Base-by-base conservation (phyloP, 2,888 invertebrate genomes). In the Autographa gamma region DNA sequence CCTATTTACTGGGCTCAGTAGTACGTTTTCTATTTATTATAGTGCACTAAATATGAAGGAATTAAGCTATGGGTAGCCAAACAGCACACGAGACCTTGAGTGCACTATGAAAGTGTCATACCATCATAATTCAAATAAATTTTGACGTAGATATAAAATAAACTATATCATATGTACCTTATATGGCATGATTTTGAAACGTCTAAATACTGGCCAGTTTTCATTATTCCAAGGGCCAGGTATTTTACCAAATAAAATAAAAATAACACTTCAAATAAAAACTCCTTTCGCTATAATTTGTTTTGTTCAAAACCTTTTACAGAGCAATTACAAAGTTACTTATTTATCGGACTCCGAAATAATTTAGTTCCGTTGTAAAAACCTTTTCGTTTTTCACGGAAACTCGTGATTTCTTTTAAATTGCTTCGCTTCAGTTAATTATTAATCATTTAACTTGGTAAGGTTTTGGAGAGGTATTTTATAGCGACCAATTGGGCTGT, bases 261-360 rank as follows among this genome's bases (percentile, higher is more conserved):
- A 25, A 25, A 25, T 54, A 58, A 63, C 41, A 60, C 76, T 70
- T 76, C 64, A 61, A 62, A 52, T 41, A 68, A 66, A 79, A 80
- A 78, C 76, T 77, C 72, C 76, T 85, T 74, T 74, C 69, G 71
- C 63, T 74, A 65, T 74, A 84, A 82, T 84, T 77, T 73, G 70
- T 82, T 83, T 81, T 84, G 75, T 80, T 77, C 65, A 16, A 70
- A 83, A 81, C 71, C 77, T 77, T 80, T 85, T 76, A 77, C 68
- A 75, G 58, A 75, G 76, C 81, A 85, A 85, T 86, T 84, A 85
- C 74, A 69, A 79, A 84, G 81, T 79, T 80, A 63, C 63, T 79
- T 59, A 72, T 83, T 80, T 79, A 74, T 77, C 56, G 56, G 67
- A 74, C 71, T 74, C 74, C 62, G 16, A 72, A 67, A 80, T 78